These are phyloP conservation scores for Macquaria australasica DNA, from an alignment of 2,113 vertebrate genomes.

Conservation along the genomic window DNA sequence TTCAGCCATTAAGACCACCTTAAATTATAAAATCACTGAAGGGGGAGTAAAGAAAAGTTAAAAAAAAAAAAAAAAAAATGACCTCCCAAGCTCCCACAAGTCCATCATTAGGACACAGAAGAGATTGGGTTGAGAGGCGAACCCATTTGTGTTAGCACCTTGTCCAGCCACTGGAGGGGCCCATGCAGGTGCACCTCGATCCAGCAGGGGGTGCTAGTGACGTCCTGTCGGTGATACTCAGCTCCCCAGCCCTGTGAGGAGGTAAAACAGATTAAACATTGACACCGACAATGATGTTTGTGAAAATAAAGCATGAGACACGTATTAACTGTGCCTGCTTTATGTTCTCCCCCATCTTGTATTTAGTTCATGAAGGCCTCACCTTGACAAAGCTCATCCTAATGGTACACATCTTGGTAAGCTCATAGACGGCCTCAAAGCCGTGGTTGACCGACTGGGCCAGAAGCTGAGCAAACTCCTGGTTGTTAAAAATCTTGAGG, in stretches of 20 bases:
- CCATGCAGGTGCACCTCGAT: slow-evolving; percentile 98
- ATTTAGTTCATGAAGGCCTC: slow-evolving; percentile 19
- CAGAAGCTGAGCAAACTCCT: slow-evolving; percentile 97
- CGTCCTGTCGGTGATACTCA: slow-evolving; percentile 96
- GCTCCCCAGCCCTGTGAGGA: slow-evolving; percentile 94
- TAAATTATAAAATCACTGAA: slow-evolving; percentile 80
- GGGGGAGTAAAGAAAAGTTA: neutral
- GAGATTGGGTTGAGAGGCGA: slow-evolving; percentile 98
- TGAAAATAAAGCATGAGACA: neutral
- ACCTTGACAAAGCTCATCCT: slow-evolving; percentile 99
- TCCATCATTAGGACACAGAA: slow-evolving; percentile 95
- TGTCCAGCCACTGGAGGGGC: slow-evolving; percentile 98
- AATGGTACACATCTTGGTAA: slow-evolving; percentile 99
- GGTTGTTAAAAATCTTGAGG: slow-evolving; percentile 99
- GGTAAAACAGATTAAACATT: neutral
- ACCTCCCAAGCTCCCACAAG: slow-evolving; percentile 47
- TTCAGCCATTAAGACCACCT: slow-evolving; percentile 82
- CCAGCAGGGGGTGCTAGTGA: slow-evolving; percentile 98
- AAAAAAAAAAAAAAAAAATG: slow-evolving; percentile 20
- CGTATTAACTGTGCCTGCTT: neutral
- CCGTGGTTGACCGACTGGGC: slow-evolving; percentile 98
- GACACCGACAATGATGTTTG: neutral
- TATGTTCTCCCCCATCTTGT: neutral
- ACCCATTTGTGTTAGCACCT: slow-evolving; percentile 99
- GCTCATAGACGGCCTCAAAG: slow-evolving; percentile 97